Base-by-base conservation (phyloP, 2,888 invertebrate genomes). In the Napeogenes inachia region DNA sequence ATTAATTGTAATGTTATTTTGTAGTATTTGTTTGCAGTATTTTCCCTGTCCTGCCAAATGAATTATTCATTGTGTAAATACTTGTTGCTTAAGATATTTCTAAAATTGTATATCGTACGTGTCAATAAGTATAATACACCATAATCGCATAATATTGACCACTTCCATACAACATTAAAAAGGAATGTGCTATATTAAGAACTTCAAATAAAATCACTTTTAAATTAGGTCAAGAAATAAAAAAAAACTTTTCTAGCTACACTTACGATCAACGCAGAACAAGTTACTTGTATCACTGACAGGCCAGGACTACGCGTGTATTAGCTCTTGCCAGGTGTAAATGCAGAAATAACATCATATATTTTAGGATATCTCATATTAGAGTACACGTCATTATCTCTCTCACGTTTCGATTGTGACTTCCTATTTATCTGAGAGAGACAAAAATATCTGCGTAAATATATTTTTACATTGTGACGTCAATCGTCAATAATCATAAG, bases 271-370 rank as follows among this genome's bases (percentile, higher is more conserved):
- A 47, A 4, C n/a, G 47, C 12, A 50, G 70, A 70, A 69, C 73
- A 73, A 76, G 76, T 71, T 75, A 75, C 73, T 71, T 72, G 75
- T 75, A 70, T 75, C 77, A 77, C 70, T 58, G 61, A 60, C 75
- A 70, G 70, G 72, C 65, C 77, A 79, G 80, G 78, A 86, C 82
- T 70, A 74, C 78, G 77, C 76, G 73, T 78, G 79, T 81, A 79
- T 75, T 80, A 82, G 80, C 82, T 73, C 75, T 68, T 69, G 75
- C 79, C 88, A 89, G 89, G 86, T 85, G 81, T 75, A 78, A 71
- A 70, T 70, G 78, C 76, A 73, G 75, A 76, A 84, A 82, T 62
- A 64, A 61, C 35, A 21, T 47, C 47, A 57, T 65, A 65, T 67
- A 68, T 68, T 66, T 70, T 67, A 45, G 61, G 64, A 66, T 56